Percentiles rank a stretch among this genome's conserved stretches.
Conservation (phyloP, 35 echinoderm and acorn worm genomes). For the Lytechinus variegatus region DNA sequence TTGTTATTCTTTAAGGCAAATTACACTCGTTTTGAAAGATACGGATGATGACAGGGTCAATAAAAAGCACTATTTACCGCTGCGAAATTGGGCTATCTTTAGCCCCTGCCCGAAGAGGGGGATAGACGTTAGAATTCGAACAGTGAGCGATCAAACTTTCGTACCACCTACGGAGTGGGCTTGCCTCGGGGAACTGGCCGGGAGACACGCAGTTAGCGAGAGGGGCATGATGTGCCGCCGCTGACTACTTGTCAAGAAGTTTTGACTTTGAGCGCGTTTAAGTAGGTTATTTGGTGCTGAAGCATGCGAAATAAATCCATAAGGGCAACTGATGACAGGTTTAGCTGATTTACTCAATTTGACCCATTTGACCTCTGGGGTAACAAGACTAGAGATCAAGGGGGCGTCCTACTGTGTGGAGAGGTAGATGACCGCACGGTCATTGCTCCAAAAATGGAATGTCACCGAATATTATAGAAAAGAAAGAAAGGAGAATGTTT, state of each 20-base stretch:
- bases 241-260: neutral
- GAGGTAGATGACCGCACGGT: constrained; percentile 5
- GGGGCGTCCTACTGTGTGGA: constrained; percentile 22
- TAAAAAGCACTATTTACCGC: constrained; percentile 4
- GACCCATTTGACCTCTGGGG: neutral
- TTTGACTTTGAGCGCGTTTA: neutral
- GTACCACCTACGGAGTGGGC: constrained; percentile 29
- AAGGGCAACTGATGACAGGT: constrained; percentile 18
- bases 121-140: neutral
- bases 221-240: constrained; percentile 22
- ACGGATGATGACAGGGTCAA: neutral
- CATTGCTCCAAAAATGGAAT: constrained; percentile 26
- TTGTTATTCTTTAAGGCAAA: neutral
- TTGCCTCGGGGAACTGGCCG: constrained; percentile 20
- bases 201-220: constrained; percentile 7
- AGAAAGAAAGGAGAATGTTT: neutral
- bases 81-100: neutral
- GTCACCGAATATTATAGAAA: neutral
- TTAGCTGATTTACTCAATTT: neutral
- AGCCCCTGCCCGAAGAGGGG: neutral
- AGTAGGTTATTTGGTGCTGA: constrained; percentile 35
- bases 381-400: constrained; percentile 36
- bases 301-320: constrained; percentile 31
- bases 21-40: constrained; percentile 13
- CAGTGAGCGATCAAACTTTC: neutral